These are phyloP conservation scores for Prunella fulvescens DNA, from an alignment of 2,113 vertebrate genomes.

Conservation along the genomic window DNA sequence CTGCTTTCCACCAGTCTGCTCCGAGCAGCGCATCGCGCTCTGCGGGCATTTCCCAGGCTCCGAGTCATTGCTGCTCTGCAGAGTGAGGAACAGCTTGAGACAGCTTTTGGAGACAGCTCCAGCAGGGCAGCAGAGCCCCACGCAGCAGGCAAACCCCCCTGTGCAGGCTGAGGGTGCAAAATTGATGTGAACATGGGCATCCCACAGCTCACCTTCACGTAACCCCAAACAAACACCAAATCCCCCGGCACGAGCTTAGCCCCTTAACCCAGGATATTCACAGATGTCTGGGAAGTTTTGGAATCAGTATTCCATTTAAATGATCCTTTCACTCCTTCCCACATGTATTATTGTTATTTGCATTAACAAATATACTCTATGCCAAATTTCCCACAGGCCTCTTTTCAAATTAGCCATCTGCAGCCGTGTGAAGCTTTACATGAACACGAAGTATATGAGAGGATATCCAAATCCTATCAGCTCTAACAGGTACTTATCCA, in stretches of 20 bases:
- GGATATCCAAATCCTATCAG: background rate
- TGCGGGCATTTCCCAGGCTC: background rate
- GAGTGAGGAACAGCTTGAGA: background rate
- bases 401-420: constrained; percentile 31
- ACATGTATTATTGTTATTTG: constrained; percentile 21
- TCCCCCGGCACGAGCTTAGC: background rate
- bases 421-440: background rate
- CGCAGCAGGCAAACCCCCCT: background rate
- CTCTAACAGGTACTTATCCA: background rate
- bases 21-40: background rate
- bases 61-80: background rate
- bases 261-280: background rate
- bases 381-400: constrained; percentile 21
- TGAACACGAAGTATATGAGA: background rate
- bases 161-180: background rate
- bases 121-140: background rate
- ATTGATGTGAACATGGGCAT: background rate
- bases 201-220: background rate
- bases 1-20: background rate
- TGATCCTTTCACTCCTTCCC: background rate
- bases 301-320: background rate
- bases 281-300: background rate
- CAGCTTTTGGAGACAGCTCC: background rate
- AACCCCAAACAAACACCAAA: background rate
- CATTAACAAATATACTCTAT: background rate